Percentiles rank a stretch among this genome's conserved stretches.
Conservation (phyloP, 2,888 invertebrate species). For the Zonitis immaculata region DNA sequence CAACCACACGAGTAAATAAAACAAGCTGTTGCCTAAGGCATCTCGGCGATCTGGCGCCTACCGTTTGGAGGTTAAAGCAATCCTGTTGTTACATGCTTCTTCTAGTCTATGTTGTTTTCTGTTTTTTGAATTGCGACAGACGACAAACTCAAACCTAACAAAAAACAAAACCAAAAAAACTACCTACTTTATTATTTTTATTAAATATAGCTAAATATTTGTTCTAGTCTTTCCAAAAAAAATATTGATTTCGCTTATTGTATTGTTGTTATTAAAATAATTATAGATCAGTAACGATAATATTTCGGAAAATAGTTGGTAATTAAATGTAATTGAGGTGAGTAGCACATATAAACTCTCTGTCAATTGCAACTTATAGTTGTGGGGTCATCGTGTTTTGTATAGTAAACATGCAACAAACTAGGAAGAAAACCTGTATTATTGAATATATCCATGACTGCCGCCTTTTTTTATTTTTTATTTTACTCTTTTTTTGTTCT, state of each 20-base stretch:
- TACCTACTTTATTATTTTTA: too few species aligned
- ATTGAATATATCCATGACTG: constrained; percentile 12
- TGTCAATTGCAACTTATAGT: constrained; percentile 27
- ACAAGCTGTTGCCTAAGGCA: constrained; percentile 36
- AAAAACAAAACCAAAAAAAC: too few species aligned
- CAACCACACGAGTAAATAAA: constrained; percentile 32
- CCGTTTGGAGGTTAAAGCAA: constrained; percentile 41
- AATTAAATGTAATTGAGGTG: constrained; percentile 1
- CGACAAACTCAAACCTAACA: constrained; percentile 20
- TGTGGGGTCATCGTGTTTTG: constrained; percentile 25
- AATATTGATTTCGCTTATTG: neutral
- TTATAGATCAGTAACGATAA: neutral
- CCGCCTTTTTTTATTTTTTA: constrained; percentile 11
- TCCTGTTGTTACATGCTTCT: constrained; percentile 28
- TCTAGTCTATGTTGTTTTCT: constrained; percentile 23
- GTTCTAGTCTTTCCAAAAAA: too few species aligned
- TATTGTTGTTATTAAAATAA: neutral
- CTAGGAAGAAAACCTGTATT: constrained; percentile 16
- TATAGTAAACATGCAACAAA: constrained; percentile 22
- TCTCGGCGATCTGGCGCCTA: constrained; percentile 43
- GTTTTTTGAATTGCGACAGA: constrained; percentile 27
- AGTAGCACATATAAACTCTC: neutral
- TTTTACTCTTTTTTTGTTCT: too few species aligned
- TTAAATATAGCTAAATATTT: too few species aligned
- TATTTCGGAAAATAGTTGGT: neutral